These are phyloP conservation scores for Nestor notabilis DNA, from an alignment of 2,113 vertebrate genomes.

Conservation along the genomic window DNA sequence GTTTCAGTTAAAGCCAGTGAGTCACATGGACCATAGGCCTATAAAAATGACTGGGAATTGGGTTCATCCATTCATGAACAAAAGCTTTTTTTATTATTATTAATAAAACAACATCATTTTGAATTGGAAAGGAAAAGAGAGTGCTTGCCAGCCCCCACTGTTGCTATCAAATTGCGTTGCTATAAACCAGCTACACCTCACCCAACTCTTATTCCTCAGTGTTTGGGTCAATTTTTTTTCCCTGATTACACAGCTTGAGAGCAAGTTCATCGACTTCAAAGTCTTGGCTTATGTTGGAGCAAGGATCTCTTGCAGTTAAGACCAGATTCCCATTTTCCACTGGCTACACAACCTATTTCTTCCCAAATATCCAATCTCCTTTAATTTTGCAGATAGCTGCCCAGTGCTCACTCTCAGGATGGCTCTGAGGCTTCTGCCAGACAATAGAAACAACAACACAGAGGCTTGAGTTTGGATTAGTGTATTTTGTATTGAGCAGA, in stretches of 20 bases:
- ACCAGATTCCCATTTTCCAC: not conserved
- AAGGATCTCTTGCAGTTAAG: not conserved
- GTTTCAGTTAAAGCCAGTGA: not conserved
- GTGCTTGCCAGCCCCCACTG: not conserved
- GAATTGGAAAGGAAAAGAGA: not conserved
- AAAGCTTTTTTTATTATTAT: not conserved
- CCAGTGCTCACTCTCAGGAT: not conserved
- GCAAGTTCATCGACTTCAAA: not conserved
- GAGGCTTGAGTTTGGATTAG: not conserved
- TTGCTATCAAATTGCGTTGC: not conserved
- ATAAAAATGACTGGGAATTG: rapidly evolving
- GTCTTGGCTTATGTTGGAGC: rapidly evolving
- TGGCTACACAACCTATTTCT: not conserved
- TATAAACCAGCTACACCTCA: not conserved
- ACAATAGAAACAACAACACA: not conserved
- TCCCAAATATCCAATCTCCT: not conserved
- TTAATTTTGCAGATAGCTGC: not conserved
- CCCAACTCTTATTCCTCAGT: not conserved
- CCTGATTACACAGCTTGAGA: not conserved
- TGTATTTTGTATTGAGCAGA: not conserved
- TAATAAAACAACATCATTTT: not conserved
- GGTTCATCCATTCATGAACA: not conserved
- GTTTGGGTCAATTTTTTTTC: not conserved
- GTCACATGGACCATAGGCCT: not conserved
- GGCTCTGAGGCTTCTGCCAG: not conserved